Evolutionary conservation across 2,113 vertebrate genomes (phyloP).

Genomic region (Periophthalmodon schlosseri): DNA sequence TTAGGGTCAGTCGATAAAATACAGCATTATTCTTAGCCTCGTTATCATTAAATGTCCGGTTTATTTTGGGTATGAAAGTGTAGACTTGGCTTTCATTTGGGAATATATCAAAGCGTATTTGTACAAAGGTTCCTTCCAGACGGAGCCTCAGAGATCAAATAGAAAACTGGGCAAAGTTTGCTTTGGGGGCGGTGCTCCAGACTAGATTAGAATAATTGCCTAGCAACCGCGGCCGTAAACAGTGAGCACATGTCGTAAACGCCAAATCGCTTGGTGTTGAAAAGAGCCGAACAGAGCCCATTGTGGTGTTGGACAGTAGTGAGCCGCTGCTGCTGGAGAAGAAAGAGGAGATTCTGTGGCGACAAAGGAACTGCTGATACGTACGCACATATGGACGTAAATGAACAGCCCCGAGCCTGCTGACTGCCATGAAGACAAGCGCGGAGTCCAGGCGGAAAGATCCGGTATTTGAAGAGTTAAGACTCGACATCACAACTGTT

Average conservation of each 20-base stretch:
- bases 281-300: conserved; percentile 71
- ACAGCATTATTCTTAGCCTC: not conserved
- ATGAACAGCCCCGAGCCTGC: conserved; percentile 3
- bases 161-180: conserved; percentile 41
- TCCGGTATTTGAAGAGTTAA: conserved; percentile 71
- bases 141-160: conserved; percentile 1
- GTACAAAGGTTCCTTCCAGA: not conserved
- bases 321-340: conserved; percentile 40
- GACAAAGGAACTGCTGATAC: conserved; percentile 20
- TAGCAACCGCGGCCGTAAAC: conserved; percentile 74
- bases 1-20: not conserved
- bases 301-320: conserved; percentile 72
- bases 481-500: conserved; percentile 69
- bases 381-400: conserved; percentile 36
- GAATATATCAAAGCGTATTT: not conserved
- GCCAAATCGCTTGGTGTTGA: conserved; percentile 63
- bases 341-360: conserved; percentile 21
- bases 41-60: not conserved
- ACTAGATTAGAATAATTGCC: conserved; percentile 58
- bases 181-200: conserved; percentile 40
- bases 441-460: conserved; percentile 41
- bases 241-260: conserved; percentile 67
- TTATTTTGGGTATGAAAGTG: not conserved
- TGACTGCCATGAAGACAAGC: conserved; percentile 42
- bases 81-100: not conserved